These are phyloP conservation scores for Pangasius krempfi DNA, from an alignment of 2,797 vertebrate species.

Conservation along the genomic window DNA sequence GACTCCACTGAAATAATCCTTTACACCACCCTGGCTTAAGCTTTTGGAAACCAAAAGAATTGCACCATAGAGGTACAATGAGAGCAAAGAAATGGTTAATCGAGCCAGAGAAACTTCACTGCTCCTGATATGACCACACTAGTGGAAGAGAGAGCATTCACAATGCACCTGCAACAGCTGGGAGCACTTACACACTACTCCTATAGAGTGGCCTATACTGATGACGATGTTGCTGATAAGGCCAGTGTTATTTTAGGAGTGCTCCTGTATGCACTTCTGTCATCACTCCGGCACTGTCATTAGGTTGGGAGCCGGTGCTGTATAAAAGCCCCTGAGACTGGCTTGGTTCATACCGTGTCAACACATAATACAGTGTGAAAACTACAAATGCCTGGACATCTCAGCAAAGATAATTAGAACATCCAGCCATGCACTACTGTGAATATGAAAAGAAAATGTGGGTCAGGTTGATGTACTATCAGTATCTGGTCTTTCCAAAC, in stretches of 20 bases:
- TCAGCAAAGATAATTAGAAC: conserved; percentile 44
- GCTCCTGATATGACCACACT: conserved; percentile 25
- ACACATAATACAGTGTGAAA: conserved; percentile 35
- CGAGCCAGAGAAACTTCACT: conserved; percentile 29
- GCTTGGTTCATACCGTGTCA: conserved; percentile 39
- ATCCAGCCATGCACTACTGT: background rate
- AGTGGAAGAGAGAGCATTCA: conserved; percentile 28
- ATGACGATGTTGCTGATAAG: conserved; percentile 43
- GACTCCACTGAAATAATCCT: conserved; percentile 59
- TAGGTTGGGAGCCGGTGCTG: conserved; percentile 33
- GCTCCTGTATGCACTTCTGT: conserved; percentile 38
- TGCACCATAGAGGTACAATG: conserved; percentile 65
- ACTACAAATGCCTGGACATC: conserved; percentile 33
- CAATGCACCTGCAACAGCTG: conserved; percentile 32
- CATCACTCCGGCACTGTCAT: conserved; percentile 44
- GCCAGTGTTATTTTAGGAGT: conserved; percentile 46
- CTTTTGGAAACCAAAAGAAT: conserved; percentile 67
- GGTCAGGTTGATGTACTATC: conserved; percentile 43
- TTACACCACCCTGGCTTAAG: conserved; percentile 67
- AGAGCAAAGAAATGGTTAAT: conserved; percentile 62
- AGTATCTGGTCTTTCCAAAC: conserved; percentile 28
- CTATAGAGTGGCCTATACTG: conserved; percentile 39
- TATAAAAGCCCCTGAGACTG: conserved; percentile 41
- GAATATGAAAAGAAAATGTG: conserved; percentile 33
- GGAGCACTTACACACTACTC: conserved; percentile 43